Evolutionary conservation across 2,797 vertebrate species (phyloP), one percentile per base, ranked within the genome.

Genomic region (Eutrigla gurnardus): DNA sequence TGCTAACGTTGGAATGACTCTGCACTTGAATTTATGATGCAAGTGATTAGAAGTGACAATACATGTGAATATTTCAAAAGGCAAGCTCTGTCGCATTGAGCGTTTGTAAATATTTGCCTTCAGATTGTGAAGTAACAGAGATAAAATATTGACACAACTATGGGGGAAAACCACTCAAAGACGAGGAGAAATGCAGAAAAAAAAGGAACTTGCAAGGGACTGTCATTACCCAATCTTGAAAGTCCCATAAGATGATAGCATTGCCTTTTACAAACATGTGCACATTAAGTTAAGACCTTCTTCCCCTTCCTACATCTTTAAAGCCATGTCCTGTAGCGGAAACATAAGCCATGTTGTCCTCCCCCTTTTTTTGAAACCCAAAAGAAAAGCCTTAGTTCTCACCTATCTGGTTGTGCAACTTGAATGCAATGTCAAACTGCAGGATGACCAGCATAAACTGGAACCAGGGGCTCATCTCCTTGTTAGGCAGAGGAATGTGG

Each of bases 381-480:
- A 2, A 57, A 45, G 3, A 75, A 75, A 55, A 76, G 17, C 4
- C 7, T 13, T 11, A 87, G 89, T 64, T 72, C 93, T 97, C 90
- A 99, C 98, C 95, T 8, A 99, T 97, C 81, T 96, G 96, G 43
- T 99, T 99, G 92, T 95, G 74, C 84, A 96, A 88, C 92, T 97
- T 98, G 86, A 97, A 99, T 0, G 96, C 96, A 0, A 99, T 98
- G 90, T 99, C 97, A 77, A 99, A 94, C 82, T 99, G 97, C 83
- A 99, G 91, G 91, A 99, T 95, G 84, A 98, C 95, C 11, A 99
- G 91, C 94, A 99, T 97, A 81, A 99, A 99, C 88, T 99, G 98
- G 94, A 99, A 99, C 98, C 98, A 99, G 67, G 97, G 94, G 79
- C 96, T 99, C 98, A 99, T 99, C 94, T 99, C 97, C 86, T 95